Evolutionary conservation across 53 echinoderm and acorn worm species (phyloP).

Genomic region (Henricia sp.): DNA sequence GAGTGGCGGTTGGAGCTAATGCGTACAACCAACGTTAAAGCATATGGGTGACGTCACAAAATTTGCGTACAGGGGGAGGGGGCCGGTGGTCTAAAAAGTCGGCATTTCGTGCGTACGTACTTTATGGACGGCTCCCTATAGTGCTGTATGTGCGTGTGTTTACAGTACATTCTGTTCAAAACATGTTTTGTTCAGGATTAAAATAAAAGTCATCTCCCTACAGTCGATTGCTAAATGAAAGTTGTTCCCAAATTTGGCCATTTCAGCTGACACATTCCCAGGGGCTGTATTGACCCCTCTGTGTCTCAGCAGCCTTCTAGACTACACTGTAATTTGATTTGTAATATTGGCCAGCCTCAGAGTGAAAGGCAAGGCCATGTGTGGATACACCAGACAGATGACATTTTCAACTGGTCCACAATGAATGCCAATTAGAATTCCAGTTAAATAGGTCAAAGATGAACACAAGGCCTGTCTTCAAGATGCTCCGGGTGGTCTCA

Average conservation of each 20-base stretch:
- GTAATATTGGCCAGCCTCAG: neutral
- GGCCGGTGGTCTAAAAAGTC: neutral
- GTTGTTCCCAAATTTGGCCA: conserved; percentile 1
- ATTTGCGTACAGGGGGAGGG: neutral
- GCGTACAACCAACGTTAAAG: too few relatives aligned
- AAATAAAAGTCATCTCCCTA: neutral
- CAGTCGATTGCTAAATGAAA: neutral
- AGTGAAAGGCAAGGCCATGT: neutral
- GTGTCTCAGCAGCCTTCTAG: too few relatives aligned
- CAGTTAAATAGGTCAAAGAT: neutral
- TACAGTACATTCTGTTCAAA: neutral
- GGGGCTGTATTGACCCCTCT: neutral
- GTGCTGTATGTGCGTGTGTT: neutral
- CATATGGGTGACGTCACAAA: neutral
- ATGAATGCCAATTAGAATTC: neutral
- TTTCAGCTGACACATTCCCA: neutral
- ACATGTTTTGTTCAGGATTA: neutral
- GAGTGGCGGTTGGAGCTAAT: too few relatives aligned
- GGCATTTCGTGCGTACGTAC: neutral
- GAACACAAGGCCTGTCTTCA: neutral
- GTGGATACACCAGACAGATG: neutral
- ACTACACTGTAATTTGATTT: neutral
- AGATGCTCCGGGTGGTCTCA: neutral
- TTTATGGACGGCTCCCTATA: neutral
- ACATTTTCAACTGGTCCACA: conserved; percentile 7